A percentile compares a stretch with the other conserved stretches of the same genome.
phyloP scores from a whole-genome alignment of 2,797 vertebrate species.

The Diceros bicornis region DNA sequence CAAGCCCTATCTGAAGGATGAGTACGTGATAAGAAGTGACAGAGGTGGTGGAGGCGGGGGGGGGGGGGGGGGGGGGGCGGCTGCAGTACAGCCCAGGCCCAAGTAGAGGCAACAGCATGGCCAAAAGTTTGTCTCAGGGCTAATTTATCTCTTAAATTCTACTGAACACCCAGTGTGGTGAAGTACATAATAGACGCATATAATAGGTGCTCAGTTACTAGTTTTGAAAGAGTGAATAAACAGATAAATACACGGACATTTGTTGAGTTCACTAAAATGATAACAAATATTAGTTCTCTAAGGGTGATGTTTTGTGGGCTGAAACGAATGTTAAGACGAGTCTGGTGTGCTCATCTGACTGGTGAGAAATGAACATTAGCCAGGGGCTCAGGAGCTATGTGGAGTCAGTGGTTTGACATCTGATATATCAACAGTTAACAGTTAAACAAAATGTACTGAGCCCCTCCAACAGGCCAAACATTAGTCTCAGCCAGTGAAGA shows the following conservation, averaged over 20 bases:
- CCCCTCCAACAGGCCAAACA: neutral
- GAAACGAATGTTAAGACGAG: neutral
- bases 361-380: neutral
- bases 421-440: neutral
- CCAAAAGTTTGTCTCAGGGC: neutral
- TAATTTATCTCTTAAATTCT: neutral
- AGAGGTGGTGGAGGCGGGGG: no score
- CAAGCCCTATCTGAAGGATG: neutral
- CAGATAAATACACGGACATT: neutral
- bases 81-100: neutral
- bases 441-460: neutral
- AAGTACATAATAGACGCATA: neutral
- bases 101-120: neutral
- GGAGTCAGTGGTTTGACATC: neutral
- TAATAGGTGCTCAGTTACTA: neutral
- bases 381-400: neutral
- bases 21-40: neutral
- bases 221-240: neutral
- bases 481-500: no score
- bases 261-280: neutral
- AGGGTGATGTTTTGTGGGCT: neutral
- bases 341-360: neutral
- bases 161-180: neutral
- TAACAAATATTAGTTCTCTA: neutral
- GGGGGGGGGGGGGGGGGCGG: accelerated